A percentile compares a stretch with the other conserved stretches of the same genome.
phyloP scores from a whole-genome alignment of 2,113 vertebrate species.

The Paralichthys olivaceus region DNA sequence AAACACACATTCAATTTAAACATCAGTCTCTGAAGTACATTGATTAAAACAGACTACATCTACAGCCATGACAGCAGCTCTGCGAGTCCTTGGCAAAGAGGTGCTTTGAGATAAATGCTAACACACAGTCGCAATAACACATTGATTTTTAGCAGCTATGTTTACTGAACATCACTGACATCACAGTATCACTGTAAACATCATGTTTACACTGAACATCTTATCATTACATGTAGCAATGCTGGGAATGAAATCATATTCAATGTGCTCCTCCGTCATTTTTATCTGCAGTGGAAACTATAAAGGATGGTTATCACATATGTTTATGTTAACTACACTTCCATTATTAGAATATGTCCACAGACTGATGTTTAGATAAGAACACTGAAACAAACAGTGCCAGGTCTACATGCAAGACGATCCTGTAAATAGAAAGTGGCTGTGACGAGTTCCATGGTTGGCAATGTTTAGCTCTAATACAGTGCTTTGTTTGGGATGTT shows the following conservation, averaged over 20 bases:
- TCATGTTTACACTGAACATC: neutral
- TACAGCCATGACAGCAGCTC: too few species aligned
- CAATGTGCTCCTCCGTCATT: conserved; percentile 8
- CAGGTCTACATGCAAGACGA: conserved; percentile 28
- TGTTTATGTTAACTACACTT: neutral
- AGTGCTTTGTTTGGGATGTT: conserved; percentile 47
- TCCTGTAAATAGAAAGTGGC: conserved; percentile 46
- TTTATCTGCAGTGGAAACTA: neutral
- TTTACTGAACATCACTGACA: too few species aligned
- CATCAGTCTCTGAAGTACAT: neutral
- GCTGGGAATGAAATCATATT: conserved; percentile 3
- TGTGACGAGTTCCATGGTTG: conserved; percentile 43
- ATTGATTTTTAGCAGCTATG: too few species aligned
- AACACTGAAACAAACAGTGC: conserved; percentile 36
- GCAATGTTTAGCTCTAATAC: conserved; percentile 56
- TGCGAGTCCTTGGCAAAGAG: too few species aligned
- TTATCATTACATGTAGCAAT: conserved; percentile 1
- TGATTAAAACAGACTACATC: neutral
- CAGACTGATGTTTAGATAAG: conserved; percentile 31
- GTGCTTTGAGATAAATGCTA: too few species aligned
- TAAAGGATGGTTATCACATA: neutral
- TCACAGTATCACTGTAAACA: too few species aligned
- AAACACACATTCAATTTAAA: conserved; percentile 9
- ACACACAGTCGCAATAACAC: too few species aligned
- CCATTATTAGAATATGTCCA: conserved; percentile 29